These are phyloP conservation scores for Campoletis sonorensis DNA, from an alignment of 1,140 invertebrate species.

Conservation along the genomic window DNA sequence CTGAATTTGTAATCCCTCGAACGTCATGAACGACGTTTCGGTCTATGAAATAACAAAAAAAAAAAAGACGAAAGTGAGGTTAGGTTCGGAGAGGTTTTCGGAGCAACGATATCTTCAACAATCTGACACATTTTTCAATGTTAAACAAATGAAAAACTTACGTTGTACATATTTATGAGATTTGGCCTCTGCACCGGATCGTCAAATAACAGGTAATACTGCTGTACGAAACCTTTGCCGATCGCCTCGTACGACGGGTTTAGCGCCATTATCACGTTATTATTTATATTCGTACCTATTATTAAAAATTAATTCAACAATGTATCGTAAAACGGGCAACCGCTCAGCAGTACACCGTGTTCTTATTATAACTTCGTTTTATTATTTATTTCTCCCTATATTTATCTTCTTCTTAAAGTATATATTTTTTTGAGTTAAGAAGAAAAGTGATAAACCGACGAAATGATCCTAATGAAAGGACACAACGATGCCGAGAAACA, in stretches of 20 bases:
- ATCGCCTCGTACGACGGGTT: conserved; percentile 94
- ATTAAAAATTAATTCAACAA: conserved; percentile 46
- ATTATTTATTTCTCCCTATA: conserved; percentile 36
- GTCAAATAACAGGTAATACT: conserved; percentile 95
- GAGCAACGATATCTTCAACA: background rate
- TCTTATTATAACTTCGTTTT: background rate
- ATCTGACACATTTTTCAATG: background rate
- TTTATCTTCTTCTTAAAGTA: background rate
- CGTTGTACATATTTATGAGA: conserved; percentile 94
- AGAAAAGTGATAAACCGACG: conserved; percentile 13
- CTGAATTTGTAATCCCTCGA: conserved; percentile 94
- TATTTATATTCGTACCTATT: conserved; percentile 53
- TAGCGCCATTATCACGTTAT: conserved; percentile 81
- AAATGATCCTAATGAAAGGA: conserved; percentile 45
- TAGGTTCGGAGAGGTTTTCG: conserved; percentile 38
- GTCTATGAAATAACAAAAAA: conserved; percentile 79
- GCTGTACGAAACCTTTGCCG: conserved; percentile 94
- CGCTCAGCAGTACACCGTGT: conserved; percentile 3
- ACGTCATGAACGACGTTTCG: conserved; percentile 95
- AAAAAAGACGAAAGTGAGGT: conserved; percentile 58
- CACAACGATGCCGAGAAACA: conserved; percentile 49
- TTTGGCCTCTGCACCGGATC: conserved; percentile 88
- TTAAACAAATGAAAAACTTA: conserved; percentile 78
- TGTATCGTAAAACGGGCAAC: background rate
- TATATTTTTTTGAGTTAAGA: conserved; percentile 9